A percentile compares a stretch with the other conserved stretches of the same genome.
phyloP scores from a whole-genome alignment of 1,140 invertebrate species.

The Rhopalosiphum padi region DNA sequence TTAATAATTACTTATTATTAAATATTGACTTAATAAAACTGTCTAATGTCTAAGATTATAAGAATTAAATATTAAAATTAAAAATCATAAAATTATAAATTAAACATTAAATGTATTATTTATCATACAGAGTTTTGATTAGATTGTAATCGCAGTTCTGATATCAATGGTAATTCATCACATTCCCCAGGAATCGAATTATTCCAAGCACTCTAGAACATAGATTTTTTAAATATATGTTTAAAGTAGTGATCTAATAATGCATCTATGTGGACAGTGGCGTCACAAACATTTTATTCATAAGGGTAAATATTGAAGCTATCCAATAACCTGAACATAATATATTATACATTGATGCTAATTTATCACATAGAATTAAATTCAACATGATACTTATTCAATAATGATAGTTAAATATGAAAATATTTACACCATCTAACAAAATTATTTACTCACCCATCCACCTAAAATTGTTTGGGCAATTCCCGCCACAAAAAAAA shows the following conservation, averaged over 20 bases:
- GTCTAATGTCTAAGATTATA: neutral
- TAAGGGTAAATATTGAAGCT: too few relatives aligned
- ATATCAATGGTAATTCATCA: constrained; percentile 40
- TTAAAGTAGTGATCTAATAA: neutral
- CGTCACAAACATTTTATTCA: too few relatives aligned
- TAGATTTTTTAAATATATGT: neutral
- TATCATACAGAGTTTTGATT: constrained; percentile 24
- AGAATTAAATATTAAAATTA: constrained; percentile 13
- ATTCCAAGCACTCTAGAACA: neutral
- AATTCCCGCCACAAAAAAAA: too few relatives aligned
- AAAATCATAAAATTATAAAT: neutral
- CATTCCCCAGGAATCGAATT: constrained; percentile 34
- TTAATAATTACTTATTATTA: neutral
- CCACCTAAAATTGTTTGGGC: too few relatives aligned
- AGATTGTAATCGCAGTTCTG: constrained; percentile 19
- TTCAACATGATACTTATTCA: too few relatives aligned
- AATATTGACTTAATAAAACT: neutral
- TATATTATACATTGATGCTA: too few relatives aligned
- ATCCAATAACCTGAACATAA: too few relatives aligned
- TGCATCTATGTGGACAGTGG: too few relatives aligned
- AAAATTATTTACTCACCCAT: too few relatives aligned
- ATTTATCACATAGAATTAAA: too few relatives aligned
- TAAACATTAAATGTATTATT: neutral
- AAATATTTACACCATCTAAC: too few relatives aligned
- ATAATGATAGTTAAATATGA: too few relatives aligned